Percentiles rank a stretch among this genome's conserved stretches.
phyloP scores from a whole-genome alignment of 2,113 vertebrate species.

The Pygoscelis antarcticus region DNA sequence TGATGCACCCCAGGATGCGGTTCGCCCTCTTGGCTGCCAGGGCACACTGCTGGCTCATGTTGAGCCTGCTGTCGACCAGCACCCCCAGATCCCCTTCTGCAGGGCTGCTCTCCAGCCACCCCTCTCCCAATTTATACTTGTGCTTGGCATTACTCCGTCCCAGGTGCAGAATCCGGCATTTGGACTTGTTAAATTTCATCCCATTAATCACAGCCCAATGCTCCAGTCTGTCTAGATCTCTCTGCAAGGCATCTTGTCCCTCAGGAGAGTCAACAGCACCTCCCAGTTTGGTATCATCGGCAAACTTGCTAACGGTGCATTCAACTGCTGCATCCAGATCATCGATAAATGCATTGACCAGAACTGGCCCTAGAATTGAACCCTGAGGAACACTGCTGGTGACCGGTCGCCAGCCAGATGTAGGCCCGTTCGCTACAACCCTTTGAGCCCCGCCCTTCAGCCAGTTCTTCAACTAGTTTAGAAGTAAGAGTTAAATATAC shows the following conservation, averaged over 20 bases:
- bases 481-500: neutral
- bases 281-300: neutral
- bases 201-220: neutral
- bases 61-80: neutral
- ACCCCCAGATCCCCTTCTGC: neutral
- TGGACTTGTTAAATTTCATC: neutral
- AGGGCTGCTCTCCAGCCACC: neutral
- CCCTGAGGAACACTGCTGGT: neutral
- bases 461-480: neutral
- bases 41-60: neutral
- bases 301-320: neutral
- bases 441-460: neutral
- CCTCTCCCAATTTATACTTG: neutral
- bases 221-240: neutral
- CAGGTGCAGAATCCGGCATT: neutral
- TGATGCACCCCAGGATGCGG: neutral
- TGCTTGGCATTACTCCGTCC: rapidly evolving
- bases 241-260: neutral
- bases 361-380: neutral
- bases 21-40: neutral
- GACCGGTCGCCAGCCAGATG: neutral
- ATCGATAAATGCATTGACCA: neutral
- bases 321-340: neutral
- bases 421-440: neutral
- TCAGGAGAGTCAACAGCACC: neutral